These are phyloP conservation scores for Campoletis sonorensis DNA, from an alignment of 1,140 invertebrate species.

Conservation along the genomic window DNA sequence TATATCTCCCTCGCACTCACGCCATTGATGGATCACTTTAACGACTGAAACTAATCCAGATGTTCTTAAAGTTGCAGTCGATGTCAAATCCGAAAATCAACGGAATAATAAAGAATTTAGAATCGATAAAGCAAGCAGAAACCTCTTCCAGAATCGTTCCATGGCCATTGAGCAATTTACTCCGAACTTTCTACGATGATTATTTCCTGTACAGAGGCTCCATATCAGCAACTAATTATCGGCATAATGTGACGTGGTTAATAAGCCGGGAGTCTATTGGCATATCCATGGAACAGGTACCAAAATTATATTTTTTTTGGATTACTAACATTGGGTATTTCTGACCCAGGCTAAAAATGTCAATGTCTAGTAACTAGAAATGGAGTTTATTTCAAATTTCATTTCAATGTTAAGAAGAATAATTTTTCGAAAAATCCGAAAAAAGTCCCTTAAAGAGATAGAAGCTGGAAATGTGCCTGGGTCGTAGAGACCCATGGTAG, in stretches of 20 bases:
- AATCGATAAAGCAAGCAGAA: slow-evolving; percentile 74
- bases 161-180: slow-evolving; percentile 73
- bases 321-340: no score
- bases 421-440: no score
- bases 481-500: no score
- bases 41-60: slow-evolving; percentile 4
- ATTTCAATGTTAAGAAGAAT: no score
- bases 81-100: slow-evolving; percentile 74
- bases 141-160: slow-evolving; percentile 75
- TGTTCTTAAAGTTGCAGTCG: slow-evolving; percentile 74
- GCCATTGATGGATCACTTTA: no score
- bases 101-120: slow-evolving; percentile 75
- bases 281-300: slow-evolving; percentile 60
- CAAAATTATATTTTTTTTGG: neutral
- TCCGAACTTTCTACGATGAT: slow-evolving; percentile 77
- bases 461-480: no score
- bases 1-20: no score
- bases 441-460: no score
- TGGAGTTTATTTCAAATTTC: no score
- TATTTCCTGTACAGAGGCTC: slow-evolving; percentile 86
- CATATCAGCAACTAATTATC: slow-evolving; percentile 40
- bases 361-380: no score
- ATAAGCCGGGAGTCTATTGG: slow-evolving; percentile 62
- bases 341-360: no score
- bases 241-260: slow-evolving; percentile 57